Conservation (phyloP, 2,888 invertebrate species). For the Cryptophagus acutangulus region DNA sequence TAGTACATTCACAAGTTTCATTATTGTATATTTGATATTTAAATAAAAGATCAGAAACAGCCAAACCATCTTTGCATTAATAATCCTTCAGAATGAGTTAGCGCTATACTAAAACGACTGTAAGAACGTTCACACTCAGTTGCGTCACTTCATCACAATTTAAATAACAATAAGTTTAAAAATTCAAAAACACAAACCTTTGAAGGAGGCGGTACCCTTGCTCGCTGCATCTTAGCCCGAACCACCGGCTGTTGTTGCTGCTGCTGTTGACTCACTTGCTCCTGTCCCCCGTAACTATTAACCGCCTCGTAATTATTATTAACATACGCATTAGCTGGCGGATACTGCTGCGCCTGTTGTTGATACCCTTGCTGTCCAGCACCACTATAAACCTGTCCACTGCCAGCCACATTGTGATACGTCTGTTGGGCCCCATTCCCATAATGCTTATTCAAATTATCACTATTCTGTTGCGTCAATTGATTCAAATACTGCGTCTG, state of each 20-base stretch:
- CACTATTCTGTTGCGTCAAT: conserved; percentile 53
- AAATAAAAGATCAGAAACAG: too few species aligned
- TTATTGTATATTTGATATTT: too few species aligned
- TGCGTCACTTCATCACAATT: conserved; percentile 21
- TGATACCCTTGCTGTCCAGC: conserved; percentile 10
- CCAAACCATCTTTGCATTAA: too few species aligned
- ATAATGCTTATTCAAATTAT: conserved; percentile 36
- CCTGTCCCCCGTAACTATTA: conserved; percentile 29
- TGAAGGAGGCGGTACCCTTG: conserved; percentile 77
- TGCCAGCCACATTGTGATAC: neutral
- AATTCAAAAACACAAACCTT: conserved; percentile 54
- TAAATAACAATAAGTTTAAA: conserved; percentile 1
- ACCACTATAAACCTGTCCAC: neutral
- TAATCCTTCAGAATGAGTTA: too few species aligned
- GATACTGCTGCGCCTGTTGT: conserved; percentile 22
- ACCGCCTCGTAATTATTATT: conserved; percentile 21
- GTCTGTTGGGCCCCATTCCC: conserved; percentile 12
- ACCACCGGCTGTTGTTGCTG: conserved; percentile 44
- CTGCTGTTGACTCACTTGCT: conserved; percentile 11
- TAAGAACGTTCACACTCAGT: conserved; percentile 13
- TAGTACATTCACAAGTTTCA: neutral
- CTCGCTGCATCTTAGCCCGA: conserved; percentile 62
- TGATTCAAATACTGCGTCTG: conserved; percentile 58
- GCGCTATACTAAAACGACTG: neutral
- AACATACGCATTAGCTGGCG: conserved; percentile 21